Evolutionary conservation across 2,797 vertebrate genomes (phyloP).

Genomic region (Nannoperca australis): DNA sequence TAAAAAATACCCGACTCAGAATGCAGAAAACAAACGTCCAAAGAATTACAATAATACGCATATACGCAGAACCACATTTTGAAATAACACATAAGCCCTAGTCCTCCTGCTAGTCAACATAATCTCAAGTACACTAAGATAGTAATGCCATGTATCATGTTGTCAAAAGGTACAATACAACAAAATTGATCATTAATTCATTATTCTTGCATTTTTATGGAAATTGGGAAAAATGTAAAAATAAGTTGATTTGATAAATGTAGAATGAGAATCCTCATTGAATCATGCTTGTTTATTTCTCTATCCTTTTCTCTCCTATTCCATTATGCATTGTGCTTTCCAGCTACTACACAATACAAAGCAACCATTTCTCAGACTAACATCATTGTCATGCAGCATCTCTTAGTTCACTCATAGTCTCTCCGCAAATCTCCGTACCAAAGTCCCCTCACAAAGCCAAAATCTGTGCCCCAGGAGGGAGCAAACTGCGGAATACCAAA

Average conservation of each 20-base stretch:
- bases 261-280: conserved; percentile 4
- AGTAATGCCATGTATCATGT: neutral
- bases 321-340: conserved; percentile 50
- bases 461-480: conserved; percentile 68
- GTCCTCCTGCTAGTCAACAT: conserved; percentile 9
- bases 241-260: neutral
- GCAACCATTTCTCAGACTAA: conserved; percentile 53
- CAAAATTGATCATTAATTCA: neutral
- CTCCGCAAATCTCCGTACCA: conserved; percentile 71
- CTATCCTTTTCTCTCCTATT: conserved; percentile 13
- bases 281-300: conserved; percentile 34
- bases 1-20: conserved; percentile 25
- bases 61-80: neutral
- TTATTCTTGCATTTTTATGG: neutral
- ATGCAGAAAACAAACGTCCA: conserved; percentile 3
- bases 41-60: conserved; percentile 22
- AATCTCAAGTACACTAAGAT: conserved; percentile 8
- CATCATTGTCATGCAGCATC: conserved; percentile 77
- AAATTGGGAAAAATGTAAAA: neutral
- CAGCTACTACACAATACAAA: conserved; percentile 56
- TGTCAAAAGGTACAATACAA: neutral
- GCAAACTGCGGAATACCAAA: conserved; percentile 74
- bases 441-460: conserved; percentile 75
- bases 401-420: conserved; percentile 67
- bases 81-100: neutral